These are phyloP conservation scores for Kuschelorhynchus macadamiae DNA, from an alignment of 2,888 invertebrate species.

Conservation along the genomic window DNA sequence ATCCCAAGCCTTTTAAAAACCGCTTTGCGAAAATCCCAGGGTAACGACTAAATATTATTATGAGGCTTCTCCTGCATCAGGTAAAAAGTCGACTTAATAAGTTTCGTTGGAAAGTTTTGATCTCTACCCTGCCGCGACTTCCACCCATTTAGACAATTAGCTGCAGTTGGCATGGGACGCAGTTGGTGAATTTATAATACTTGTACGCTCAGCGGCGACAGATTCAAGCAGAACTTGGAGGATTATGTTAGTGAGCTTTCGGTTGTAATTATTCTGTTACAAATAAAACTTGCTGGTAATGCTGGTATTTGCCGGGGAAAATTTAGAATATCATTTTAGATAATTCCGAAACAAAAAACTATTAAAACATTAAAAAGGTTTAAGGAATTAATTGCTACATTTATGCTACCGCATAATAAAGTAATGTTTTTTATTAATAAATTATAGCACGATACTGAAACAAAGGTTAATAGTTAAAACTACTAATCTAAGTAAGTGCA, in stretches of 20 bases:
- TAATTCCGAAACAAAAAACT: no score
- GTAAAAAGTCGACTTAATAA: constrained; percentile 33
- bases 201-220: constrained; percentile 25
- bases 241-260: constrained; percentile 11
- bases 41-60: constrained; percentile 24
- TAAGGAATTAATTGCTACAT: no score
- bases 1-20: no score
- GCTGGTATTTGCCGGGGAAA: no score
- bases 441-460: no score
- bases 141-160: constrained; percentile 43
- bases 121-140: constrained; percentile 26
- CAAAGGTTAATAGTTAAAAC: no score
- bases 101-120: constrained; percentile 30
- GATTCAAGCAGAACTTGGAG: constrained; percentile 19
- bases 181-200: constrained; percentile 34
- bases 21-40: constrained; percentile 15
- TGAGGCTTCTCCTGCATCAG: constrained; percentile 1
- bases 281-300: constrained; percentile 3
- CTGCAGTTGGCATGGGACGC: constrained; percentile 36
- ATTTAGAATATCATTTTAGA: no score
- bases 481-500: no score
- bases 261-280: neutral
- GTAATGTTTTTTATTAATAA: no score
- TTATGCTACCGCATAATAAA: no score
- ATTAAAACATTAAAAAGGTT: no score